Evolutionary conservation across 2,113 vertebrate genomes (phyloP), one percentile per base, ranked within the genome.

Genomic region (Tretioscincus oriximinensis): DNA sequence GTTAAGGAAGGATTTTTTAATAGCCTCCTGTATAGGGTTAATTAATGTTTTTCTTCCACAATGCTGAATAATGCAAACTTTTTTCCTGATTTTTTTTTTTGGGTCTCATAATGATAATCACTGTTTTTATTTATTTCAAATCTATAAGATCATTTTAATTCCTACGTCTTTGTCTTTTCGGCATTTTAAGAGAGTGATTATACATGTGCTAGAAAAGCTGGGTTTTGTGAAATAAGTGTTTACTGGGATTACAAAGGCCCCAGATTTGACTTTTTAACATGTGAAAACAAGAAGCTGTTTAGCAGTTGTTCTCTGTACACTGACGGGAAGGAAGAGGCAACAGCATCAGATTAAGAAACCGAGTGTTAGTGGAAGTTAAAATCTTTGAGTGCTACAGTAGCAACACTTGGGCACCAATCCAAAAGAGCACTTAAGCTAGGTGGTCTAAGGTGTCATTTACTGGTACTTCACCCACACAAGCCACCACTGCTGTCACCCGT

Each of bases 211-310:
- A 87, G 66, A 85, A 85, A 73, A 28, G 81, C 84, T 63, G 65
- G 75, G 80, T 85, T 91, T 81, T 28, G 72, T 64, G 86, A 89
- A 91, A 91, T 84, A 64, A 88, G 69, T 91, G 91, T 93, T 94
- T 93, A 91, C 86, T 35, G 78, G 82, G 88, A 92, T 92, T 86
- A 90, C 47, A 65, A 41, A 72, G 35, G 28, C 78, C 68, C 89
- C 81, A 41, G 69, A 75, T 76, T 79, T 65, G 76, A 58, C 74
- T 77, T 73, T 87, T 85, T 81, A 76, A 80, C 84, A 71, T 90
- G 86, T 81, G 86, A 88, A 77, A 86, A 71, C 73, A 26, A 2
- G 7, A n/a, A 6, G 10, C 76, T 12, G 73, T 82, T 76, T 58
- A 10, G 29, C 66, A 24, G 58, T 8, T 16, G 24, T 5, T 80